Base-by-base conservation (phyloP, 2,113 vertebrate species). In the Illadopsis cleaveri region DNA sequence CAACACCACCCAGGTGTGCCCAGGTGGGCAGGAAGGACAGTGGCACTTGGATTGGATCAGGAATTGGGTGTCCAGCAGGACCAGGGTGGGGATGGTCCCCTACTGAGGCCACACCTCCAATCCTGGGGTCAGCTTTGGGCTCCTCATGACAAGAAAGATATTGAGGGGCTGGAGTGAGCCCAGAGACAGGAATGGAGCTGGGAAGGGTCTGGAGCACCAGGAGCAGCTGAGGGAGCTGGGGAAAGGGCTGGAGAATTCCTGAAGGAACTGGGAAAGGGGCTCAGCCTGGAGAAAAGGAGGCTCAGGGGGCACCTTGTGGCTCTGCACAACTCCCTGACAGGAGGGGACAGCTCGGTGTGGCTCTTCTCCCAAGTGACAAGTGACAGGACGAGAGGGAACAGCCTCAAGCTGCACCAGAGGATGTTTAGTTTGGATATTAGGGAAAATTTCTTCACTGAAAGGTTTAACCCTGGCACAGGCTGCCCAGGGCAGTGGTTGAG, bases 311-410 rank as follows among this genome's bases (percentile, higher is more conserved):
- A 19, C 28, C 11, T 14, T 21, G 1, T 54, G 10, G 5, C 54
- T 81, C 51, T 85, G 8, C 42, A 54, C 47, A 68, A 3, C 6
- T 68, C 23, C 69, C 75, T 61, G 53, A 3, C 31, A 86, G 60
- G 47, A 73, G 22, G 18, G 19, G 27, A 64, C 30, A 73, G 27
- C 30, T 2, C 1, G 25, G 14, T 0, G 7, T 6, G 9, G 15
- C 22, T 37, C 66, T 47, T 6, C 17, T 25, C 17, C 51, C 51
- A 22, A 2, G 12, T 1, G 5, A 83, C 5, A 57, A 40, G 28
- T 1, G 6, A 66, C 9, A 80, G 47, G 22, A 81, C 0, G 0
- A 48, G 47, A 44, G 6, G 22, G 14, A 61, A 38, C 0, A 0
- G 14, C 76, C 33, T 38, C 42, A 27, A 15, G 14, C 1, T 25